Conservation (phyloP, 1,140 invertebrate genomes). For the Bacillus rossius region DNA sequence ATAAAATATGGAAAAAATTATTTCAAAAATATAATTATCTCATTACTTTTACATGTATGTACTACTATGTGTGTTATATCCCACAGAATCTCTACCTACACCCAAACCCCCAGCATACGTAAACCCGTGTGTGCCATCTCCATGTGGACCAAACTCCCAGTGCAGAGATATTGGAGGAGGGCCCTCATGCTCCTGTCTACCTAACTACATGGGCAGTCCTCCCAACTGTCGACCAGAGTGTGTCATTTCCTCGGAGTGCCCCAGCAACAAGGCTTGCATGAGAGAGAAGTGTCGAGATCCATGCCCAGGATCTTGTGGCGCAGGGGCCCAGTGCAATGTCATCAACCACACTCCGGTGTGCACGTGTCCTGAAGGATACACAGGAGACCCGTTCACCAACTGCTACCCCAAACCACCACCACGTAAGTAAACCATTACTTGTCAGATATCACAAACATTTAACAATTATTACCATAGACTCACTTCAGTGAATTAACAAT, state of each 20-base stretch:
- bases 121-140: conserved; percentile 47
- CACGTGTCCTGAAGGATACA: conserved; percentile 48
- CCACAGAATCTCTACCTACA: no score
- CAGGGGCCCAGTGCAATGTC: conserved; percentile 51
- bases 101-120: conserved; percentile 23
- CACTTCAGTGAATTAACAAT: not conserved
- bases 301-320: conserved; percentile 66
- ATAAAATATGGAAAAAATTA: no score
- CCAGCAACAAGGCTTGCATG: conserved; percentile 61
- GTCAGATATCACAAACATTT: no score
- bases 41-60: no score
- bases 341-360: conserved; percentile 53
- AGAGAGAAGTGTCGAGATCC: conserved; percentile 66
- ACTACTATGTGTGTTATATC: no score
- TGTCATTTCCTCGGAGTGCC: conserved; percentile 65
- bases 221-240: conserved; percentile 69
- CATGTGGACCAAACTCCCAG: conserved; percentile 51
- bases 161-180: conserved; percentile 48
- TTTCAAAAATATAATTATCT: no score
- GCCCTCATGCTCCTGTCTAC: conserved; percentile 50
- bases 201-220: conserved; percentile 55
- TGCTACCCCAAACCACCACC: conserved; percentile 44
- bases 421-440: conserved; percentile 34
- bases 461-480: no score
- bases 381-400: conserved; percentile 52